Base-by-base conservation (phyloP, 2,888 invertebrate species). In the Bhutanitis thaidina region DNA sequence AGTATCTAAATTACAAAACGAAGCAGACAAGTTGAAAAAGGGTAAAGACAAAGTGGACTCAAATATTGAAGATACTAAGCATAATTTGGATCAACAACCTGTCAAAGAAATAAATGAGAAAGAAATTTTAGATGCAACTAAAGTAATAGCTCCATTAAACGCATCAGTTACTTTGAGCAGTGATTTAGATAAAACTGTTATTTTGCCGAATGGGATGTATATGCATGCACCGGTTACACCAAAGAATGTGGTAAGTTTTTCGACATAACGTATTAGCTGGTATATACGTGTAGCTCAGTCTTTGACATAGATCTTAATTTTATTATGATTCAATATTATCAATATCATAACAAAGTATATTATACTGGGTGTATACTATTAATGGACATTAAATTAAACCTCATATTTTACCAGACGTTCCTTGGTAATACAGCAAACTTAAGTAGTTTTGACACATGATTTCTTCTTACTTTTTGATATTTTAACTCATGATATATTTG, bases 171-270 rank as follows among this genome's bases (percentile, higher is more conserved):
- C 59, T 0, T 50, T 67, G 7, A 55, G 49, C 1, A 60, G 44
- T 15, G 68, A 70, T 16, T 70, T 80, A 74, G 77, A 87, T 35
- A 67, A 67, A n/a, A 83, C 85, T 1, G 53, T 82, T 25, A 75
- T 80, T 1, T 34, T 86, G 34, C 67, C 77, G 0, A 82, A 79
- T 47, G 81, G 79, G 0, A 61, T 75, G 0, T 80, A 74, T 43
- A 71, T 71, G 32, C 80, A 82, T 54, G 72, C 62, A 0, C 76
- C 77, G 0, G 58, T 67, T 0, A 71, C 77, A 0, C 74, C 78
- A 4, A 69, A 68, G 39, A 67, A 58, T 58, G 58, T 74, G 54
- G 84, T 84, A 51, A 80, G 83, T 14, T 14, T 39, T 45, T 20
- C 20, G 5, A 20, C n/a, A n/a, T n/a, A 20, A 3, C 5, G 20